Conservation (phyloP, 1,140 invertebrate species). For the Drosophila kanapiae region DNA sequence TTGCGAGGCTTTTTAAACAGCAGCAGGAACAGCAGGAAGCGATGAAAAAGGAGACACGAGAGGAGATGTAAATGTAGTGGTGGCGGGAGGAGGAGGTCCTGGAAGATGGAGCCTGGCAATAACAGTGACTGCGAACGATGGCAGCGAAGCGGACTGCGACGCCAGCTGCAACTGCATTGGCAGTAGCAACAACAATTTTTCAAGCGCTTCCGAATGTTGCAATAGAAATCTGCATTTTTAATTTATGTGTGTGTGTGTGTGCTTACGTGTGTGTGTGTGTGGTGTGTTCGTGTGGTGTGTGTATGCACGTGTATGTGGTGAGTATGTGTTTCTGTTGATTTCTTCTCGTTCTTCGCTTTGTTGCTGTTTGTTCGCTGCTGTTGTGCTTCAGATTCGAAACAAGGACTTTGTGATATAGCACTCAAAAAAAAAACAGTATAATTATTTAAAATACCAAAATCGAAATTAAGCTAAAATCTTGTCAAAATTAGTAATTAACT, state of each 20-base stretch:
- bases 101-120: constrained; percentile 46
- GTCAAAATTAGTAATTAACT: too few relatives aligned
- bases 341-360: constrained; percentile 48
- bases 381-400: constrained; percentile 41
- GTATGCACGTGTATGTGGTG: constrained; percentile 22
- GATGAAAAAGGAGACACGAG: constrained; percentile 16
- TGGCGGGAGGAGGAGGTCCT: too few relatives aligned
- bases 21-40: constrained; percentile 53
- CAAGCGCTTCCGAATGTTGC: constrained; percentile 76
- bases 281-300: constrained; percentile 21
- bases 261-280: constrained; percentile 20
- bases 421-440: too few relatives aligned
- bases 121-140: constrained; percentile 53
- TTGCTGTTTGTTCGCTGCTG: constrained; percentile 35
- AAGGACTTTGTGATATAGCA: constrained; percentile 19
- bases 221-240: constrained; percentile 81
- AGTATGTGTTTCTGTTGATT: constrained; percentile 56
- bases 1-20: constrained; percentile 38
- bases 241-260: constrained; percentile 48
- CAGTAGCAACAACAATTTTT: constrained; percentile 65
- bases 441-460: too few relatives aligned
- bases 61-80: neutral
- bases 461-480: too few relatives aligned
- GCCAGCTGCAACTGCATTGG: constrained; percentile 34
- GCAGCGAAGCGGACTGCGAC: constrained; percentile 18